Evolutionary conservation across 2,888 invertebrate species (phyloP), one percentile per base, ranked within the genome.

Genomic region (Volucella bombylans): DNA sequence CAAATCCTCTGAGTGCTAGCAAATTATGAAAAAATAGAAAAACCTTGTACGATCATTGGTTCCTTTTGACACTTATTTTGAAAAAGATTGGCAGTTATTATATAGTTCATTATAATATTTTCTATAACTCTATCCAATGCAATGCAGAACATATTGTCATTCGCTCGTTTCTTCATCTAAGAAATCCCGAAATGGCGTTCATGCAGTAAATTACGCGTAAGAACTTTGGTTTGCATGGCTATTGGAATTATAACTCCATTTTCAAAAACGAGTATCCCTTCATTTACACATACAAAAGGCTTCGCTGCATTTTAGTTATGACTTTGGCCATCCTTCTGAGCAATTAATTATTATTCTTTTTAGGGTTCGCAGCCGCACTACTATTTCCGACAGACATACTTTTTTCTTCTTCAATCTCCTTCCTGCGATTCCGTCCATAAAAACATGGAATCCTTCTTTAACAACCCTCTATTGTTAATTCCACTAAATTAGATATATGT

Each of bases 151-250:
- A 45, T 2, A 9, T 31, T 41, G 11, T 31, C 45, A 11, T 38
- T 57, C 9, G 68, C 49, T 11, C 47, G 23, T 4, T 69, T 38
- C 23, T 69, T 49, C 18, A 43, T 59, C 49, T 69, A 59, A 10
- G 52, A 18, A 18, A 65, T 43, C 18, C 49, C 69, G 12, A 57
- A 59, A 18, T 59, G 57, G 12, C 49, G 49, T 47, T 69, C 39
- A 49, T 69, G 57, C 15, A 69, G 57, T 2, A 39, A 18, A 1
- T 18, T 18, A 18, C 18, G 18, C 0, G 1, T 39, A 1, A 69
- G 12, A 1, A 69, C 38, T 59, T 69, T 49, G 6, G n/a, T 12
- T 69, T 41, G 59, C 49, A 59, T 69, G n/a, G 3, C 38, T 0
- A 49, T 11, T 15, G 57, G 55, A 14, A 39, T 64, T 15, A 43